Conservation (phyloP, 2,888 invertebrate genomes). For the Meliscaeva auricollis region DNA sequence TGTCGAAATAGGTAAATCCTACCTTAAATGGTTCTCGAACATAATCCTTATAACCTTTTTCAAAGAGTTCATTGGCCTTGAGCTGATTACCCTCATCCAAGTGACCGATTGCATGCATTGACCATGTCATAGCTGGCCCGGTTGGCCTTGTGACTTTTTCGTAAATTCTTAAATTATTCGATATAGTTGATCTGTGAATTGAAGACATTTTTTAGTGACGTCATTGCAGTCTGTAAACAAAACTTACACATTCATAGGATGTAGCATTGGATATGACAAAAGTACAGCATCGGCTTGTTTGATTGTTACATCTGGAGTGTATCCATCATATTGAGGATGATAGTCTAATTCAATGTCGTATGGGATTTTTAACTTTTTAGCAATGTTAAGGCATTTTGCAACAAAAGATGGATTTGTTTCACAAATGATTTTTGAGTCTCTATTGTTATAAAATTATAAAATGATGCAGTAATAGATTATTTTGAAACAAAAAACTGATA, state of each 20-base stretch:
- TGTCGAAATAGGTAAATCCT: no score
- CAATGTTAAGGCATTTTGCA: constrained; percentile 83
- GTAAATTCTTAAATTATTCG: constrained; percentile 86
- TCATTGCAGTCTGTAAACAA: neutral
- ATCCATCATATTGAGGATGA: constrained; percentile 86
- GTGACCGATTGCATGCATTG: constrained; percentile 87
- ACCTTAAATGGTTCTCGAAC: constrained; percentile 87
- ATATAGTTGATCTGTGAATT: constrained; percentile 80
- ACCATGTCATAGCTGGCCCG: constrained; percentile 88
- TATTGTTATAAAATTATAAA: constrained; percentile 21
- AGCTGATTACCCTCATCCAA: constrained; percentile 83
- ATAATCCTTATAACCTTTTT: constrained; percentile 85
- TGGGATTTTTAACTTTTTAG: constrained; percentile 85
- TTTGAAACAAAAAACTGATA: neutral
- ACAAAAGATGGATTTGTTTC: constrained; percentile 32
- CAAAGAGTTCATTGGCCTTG: constrained; percentile 85
- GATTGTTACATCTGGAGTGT: constrained; percentile 84
- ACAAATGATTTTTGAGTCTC: constrained; percentile 46
- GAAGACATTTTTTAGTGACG: neutral
- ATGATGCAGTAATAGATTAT: neutral
- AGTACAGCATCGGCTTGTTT: constrained; percentile 87
- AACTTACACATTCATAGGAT: constrained; percentile 85
- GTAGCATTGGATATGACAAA: constrained; percentile 86
- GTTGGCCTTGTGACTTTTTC: constrained; percentile 85
- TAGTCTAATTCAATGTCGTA: constrained; percentile 85